These are phyloP conservation scores for Idaea straminata DNA, from an alignment of 2,888 invertebrate species.

Conservation along the genomic window DNA sequence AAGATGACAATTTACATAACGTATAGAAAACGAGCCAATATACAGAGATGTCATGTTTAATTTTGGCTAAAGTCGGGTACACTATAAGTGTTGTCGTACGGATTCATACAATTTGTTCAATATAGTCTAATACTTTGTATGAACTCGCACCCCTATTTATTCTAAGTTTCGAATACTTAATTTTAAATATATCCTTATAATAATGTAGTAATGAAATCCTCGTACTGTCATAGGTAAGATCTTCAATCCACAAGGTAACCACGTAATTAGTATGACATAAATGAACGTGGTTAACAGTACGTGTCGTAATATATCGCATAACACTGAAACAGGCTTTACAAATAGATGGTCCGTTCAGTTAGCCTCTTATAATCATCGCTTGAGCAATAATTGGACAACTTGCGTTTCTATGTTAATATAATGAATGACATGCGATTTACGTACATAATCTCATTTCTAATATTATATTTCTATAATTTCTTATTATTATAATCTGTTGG, in stretches of 20 bases:
- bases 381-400: conserved; percentile 7
- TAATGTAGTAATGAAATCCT: not conserved
- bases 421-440: conserved; percentile 29
- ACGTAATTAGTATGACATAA: conserved; percentile 14
- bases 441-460: conserved; percentile 40
- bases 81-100: not conserved
- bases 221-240: not conserved
- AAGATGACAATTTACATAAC: not conserved
- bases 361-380: conserved; percentile 24
- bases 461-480: conserved; percentile 32
- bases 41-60: not conserved
- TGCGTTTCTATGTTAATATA: conserved; percentile 13
- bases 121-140: not conserved
- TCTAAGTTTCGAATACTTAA: not conserved
- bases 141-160: not conserved
- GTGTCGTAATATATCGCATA: conserved; percentile 31
- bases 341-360: conserved; percentile 23
- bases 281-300: conserved; percentile 10
- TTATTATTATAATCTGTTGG: conserved; percentile 46
- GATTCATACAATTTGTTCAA: not conserved
- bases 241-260: conserved; percentile 19
- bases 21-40: not conserved
- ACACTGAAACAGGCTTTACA: conserved; percentile 68
- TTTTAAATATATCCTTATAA: not conserved
- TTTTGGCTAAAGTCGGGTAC: not conserved